Conservation (phyloP, 37 sponge, comb jelly and placozoan species). For the Dysidea cf. avara region DNA sequence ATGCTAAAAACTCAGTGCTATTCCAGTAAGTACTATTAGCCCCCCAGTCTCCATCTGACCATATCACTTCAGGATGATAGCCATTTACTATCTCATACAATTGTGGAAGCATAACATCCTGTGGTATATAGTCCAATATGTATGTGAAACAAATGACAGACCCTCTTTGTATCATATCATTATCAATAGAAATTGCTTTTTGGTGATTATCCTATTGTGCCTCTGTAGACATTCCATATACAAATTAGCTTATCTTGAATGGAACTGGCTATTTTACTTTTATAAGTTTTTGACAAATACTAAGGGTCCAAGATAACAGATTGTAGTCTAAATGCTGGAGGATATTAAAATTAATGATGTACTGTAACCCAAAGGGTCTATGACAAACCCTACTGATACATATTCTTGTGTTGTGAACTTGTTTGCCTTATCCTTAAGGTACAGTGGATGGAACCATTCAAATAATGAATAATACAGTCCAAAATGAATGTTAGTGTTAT, state of each 20-base stretch:
- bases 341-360: no score
- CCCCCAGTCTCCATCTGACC: constrained; percentile 88
- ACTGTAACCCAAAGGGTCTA: no score
- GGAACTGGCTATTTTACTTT: no score
- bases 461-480: constrained; percentile 77
- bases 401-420: constrained; percentile 57
- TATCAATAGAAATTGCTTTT: no score
- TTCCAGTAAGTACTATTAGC: constrained; percentile 78
- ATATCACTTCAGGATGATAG: constrained; percentile 73
- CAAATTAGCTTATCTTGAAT: no score
- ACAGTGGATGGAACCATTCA: constrained; percentile 76
- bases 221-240: no score
- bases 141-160: no score
- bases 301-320: no score
- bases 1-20: constrained; percentile 79
- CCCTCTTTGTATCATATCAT: no score
- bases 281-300: no score
- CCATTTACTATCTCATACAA: constrained; percentile 66
- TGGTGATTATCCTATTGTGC: no score
- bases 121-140: background rate
- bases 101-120: constrained; percentile 62
- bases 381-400: constrained; percentile 13
- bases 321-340: no score
- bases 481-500: constrained; percentile 43
- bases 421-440: constrained; percentile 53